phyloP scores from a whole-genome alignment of 2,113 vertebrate genomes.

The Peromyscus californicus region DNA sequence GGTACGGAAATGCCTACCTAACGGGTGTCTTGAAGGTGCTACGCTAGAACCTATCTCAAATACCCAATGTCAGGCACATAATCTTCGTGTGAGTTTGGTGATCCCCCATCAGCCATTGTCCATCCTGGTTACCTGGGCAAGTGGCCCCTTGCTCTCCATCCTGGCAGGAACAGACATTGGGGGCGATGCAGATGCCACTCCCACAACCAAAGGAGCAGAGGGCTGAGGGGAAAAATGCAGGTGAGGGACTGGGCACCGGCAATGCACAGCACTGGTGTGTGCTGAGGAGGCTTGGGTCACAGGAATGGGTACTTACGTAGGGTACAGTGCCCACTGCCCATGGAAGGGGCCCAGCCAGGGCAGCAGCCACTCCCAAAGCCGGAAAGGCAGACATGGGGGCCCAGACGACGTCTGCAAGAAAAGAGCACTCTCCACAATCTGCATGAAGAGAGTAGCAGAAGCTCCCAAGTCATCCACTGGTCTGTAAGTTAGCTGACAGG shows the following conservation, averaged over 20 bases:
- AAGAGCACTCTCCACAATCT: not conserved
- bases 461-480: not conserved
- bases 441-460: not conserved
- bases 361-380: conserved; percentile 89
- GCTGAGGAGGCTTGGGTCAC: not conserved
- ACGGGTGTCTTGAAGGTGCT: not conserved
- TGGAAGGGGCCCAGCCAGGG: conserved; percentile 88
- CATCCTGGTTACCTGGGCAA: conserved; percentile 87
- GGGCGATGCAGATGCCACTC: conserved; percentile 87
- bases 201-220: conserved; percentile 91
- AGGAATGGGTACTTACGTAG: conserved; percentile 86
- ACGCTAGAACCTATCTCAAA: not conserved
- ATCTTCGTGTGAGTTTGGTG: not conserved
- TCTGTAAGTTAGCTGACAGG: not conserved
- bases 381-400: conserved; percentile 89
- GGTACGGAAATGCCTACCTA: not conserved
- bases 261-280: not conserved
- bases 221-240: conserved; percentile 66
- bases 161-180: conserved; percentile 89
- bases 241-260: not conserved
- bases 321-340: conserved; percentile 88
- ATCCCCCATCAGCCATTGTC: not conserved
- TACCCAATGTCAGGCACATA: not conserved
- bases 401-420: conserved; percentile 86
- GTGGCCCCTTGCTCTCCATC: conserved; percentile 89